Conservation (phyloP, 1,140 invertebrate species). For the silkworm (Bombyx mori) region DNA sequence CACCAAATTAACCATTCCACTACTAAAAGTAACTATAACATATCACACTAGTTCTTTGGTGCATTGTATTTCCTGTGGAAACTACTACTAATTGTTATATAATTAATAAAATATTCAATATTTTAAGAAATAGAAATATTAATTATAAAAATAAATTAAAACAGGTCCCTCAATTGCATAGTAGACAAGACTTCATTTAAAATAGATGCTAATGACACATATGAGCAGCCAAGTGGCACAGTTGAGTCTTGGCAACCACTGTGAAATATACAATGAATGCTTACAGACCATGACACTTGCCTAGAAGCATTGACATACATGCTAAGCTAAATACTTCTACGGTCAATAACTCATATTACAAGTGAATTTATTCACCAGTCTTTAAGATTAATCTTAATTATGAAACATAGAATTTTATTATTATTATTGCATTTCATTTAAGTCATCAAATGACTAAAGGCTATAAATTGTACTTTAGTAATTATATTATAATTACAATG, state of each 20-base stretch:
- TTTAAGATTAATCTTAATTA: constrained; percentile 34
- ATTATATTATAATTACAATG: constrained; percentile 18
- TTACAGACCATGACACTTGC: constrained; percentile 22
- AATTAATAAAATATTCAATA: neutral
- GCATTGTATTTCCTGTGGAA: neutral
- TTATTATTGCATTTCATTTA: neutral
- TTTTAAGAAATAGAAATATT: neutral
- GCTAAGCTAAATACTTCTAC: constrained; percentile 21
- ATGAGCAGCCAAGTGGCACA: constrained; percentile 39
- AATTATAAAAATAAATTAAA: constrained; percentile 4
- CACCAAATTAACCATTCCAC: no score
- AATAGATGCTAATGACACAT: constrained; percentile 35
- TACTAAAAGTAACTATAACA: no score
- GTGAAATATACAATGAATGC: constrained; percentile 28
- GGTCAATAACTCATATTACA: constrained; percentile 23
- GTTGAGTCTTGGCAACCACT: constrained; percentile 31
- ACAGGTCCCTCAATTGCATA: constrained; percentile 1
- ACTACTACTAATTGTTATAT: neutral
- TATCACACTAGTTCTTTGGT: no score
- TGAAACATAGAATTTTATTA: constrained; percentile 13
- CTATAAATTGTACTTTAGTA: constrained; percentile 61
- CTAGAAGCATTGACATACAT: constrained; percentile 34
- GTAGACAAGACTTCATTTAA: constrained; percentile 19
- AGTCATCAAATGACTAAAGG: constrained; percentile 38
- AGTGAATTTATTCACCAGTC: constrained; percentile 26